Evolutionary conservation across 2,797 vertebrate species (phyloP).

Genomic region (Cyprinodon diabolis): DNA sequence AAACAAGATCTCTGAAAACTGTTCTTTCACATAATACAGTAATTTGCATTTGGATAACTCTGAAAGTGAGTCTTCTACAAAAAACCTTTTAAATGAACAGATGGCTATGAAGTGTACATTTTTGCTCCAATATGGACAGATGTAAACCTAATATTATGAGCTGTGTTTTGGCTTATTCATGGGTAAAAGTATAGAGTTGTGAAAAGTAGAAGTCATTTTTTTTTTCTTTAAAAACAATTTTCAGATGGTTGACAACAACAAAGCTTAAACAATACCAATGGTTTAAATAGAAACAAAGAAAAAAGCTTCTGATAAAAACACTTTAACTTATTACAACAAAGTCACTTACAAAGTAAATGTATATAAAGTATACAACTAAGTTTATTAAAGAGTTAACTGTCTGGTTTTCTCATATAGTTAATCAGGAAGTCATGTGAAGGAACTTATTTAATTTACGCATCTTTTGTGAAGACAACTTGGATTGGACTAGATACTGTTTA

Average conservation of each 20-base stretch:
- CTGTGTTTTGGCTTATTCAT: not conserved
- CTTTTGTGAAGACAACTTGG: no score
- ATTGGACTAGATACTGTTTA: no score
- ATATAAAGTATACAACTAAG: no score
- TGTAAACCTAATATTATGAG: not conserved
- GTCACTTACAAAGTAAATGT: no score
- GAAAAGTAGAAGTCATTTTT: not conserved
- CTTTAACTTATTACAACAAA: no score
- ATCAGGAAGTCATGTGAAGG: no score
- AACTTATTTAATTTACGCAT: no score
- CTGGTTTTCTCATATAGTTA: no score
- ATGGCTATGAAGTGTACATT: not conserved
- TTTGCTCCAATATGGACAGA: not conserved
- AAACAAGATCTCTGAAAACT: constrained; percentile 9
- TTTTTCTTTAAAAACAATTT: not conserved
- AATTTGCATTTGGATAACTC: not conserved
- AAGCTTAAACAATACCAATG: no score
- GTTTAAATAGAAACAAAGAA: no score
- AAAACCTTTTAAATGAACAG: not conserved
- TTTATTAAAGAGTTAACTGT: no score
- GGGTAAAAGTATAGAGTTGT: not conserved
- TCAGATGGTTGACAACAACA: not conserved
- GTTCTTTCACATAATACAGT: not conserved
- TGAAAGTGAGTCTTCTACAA: not conserved
- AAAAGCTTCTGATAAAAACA: no score